A percentile compares a stretch with the other conserved stretches of the same genome.
phyloP scores from a whole-genome alignment of 2,113 vertebrate species.

The Pelobates fuscus region DNA sequence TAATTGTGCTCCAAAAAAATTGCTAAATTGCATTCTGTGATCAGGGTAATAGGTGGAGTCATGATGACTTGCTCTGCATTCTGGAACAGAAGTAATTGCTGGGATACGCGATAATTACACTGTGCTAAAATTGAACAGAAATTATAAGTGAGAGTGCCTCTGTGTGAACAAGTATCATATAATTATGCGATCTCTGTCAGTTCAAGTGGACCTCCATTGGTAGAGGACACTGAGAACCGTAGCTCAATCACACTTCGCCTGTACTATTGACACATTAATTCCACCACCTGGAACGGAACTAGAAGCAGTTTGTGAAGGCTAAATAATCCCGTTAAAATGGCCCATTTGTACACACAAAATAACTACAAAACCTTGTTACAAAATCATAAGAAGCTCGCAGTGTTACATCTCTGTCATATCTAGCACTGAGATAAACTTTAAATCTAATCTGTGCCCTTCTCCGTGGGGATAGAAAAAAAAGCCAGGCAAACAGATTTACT shows the following conservation, averaged over 20 bases:
- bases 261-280: neutral
- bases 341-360: neutral
- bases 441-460: neutral
- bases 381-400: neutral
- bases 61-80: neutral
- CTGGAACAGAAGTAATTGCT: neutral
- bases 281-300: neutral
- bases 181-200: too few species aligned
- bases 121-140: too few species aligned
- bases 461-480: neutral
- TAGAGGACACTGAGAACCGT: too few species aligned
- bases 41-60: too few species aligned
- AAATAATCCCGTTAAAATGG: neutral
- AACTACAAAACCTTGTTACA: neutral
- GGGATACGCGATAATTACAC: neutral
- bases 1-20: too few species aligned
- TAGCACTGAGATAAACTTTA: neutral
- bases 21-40: too few species aligned
- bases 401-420: neutral
- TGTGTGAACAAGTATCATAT: too few species aligned
- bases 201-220: too few species aligned
- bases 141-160: too few species aligned
- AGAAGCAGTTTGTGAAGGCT: neutral
- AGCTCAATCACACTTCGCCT: too few species aligned
- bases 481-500: slow-evolving; percentile 3